Conservation (phyloP, 92 coral and sea anemone species). For the Umimayanthus kanabou region DNA sequence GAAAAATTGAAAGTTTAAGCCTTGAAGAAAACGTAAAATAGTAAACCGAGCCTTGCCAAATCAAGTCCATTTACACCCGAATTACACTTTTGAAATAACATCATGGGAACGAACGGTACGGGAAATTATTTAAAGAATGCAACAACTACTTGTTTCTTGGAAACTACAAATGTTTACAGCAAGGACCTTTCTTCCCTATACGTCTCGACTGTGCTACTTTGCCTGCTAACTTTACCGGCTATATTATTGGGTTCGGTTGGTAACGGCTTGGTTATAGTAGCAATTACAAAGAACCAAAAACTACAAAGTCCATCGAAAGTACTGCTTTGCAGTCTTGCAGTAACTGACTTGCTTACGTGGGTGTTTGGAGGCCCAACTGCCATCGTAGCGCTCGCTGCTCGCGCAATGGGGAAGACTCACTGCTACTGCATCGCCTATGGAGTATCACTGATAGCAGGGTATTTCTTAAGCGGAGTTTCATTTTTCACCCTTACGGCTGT, state of each 20-base stretch:
- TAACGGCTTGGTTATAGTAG: background rate
- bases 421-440: background rate
- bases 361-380: background rate
- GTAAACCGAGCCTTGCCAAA: too few species aligned
- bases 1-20: too few species aligned
- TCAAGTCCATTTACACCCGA: too few species aligned
- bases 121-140: background rate
- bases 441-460: background rate
- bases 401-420: background rate
- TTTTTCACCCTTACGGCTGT: background rate
- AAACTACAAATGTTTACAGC: background rate
- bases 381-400: background rate
- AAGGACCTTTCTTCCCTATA: background rate
- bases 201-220: background rate
- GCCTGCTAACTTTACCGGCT: background rate
- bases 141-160: background rate
- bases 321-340: background rate
- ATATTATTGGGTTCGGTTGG: background rate
- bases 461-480: background rate
- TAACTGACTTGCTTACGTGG: constrained; percentile 3
- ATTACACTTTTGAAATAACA: too few species aligned
- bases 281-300: background rate
- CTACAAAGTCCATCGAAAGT: background rate
- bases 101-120: background rate
- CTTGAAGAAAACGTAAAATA: too few species aligned